A percentile compares a stretch with the other conserved stretches of the same genome.
phyloP scores from a whole-genome alignment of 2,888 invertebrate genomes.

The Xestia xanthographa region DNA sequence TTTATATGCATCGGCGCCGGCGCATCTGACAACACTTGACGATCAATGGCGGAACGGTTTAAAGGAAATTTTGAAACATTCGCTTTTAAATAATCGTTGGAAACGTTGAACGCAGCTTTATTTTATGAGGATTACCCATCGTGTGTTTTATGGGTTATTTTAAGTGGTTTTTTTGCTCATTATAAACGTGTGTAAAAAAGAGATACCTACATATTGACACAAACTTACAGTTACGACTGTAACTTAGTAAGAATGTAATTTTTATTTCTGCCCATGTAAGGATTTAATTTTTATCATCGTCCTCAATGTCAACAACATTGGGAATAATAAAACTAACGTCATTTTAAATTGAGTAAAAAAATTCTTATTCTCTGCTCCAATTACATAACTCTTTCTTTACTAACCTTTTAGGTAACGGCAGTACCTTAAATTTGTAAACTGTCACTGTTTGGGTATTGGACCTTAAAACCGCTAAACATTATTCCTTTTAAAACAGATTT shows the following conservation, averaged over 20 bases:
- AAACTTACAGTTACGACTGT: not conserved
- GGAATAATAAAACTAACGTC: not conserved
- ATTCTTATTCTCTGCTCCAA: not conserved
- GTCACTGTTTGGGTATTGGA: not conserved
- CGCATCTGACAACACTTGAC: slow-evolving; percentile 65
- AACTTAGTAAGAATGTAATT: not conserved
- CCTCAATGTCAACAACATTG: not conserved
- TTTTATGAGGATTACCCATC: slow-evolving; percentile 45
- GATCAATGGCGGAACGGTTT: slow-evolving; percentile 67
- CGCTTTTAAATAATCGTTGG: slow-evolving; percentile 54
- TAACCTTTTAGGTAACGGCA: not conserved
- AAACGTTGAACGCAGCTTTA: slow-evolving; percentile 37
- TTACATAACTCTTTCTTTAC: not conserved
- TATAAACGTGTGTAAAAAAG: not conserved
- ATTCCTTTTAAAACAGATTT: slow-evolving; percentile 38
- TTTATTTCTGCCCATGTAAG: not conserved
- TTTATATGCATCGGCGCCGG: slow-evolving; percentile 39
- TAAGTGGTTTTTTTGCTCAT: slow-evolving; percentile 25
- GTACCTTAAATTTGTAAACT: slow-evolving; percentile 2
- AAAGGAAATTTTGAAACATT: slow-evolving; percentile 57
- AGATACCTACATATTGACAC: not conserved
- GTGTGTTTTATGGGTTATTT: slow-evolving; percentile 27
- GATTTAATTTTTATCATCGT: not conserved
- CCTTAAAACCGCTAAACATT: not conserved
- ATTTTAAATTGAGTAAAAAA: not conserved